Base-by-base conservation (phyloP, 1,140 invertebrate genomes). In the Phymorhynchus buccinoides region DNA sequence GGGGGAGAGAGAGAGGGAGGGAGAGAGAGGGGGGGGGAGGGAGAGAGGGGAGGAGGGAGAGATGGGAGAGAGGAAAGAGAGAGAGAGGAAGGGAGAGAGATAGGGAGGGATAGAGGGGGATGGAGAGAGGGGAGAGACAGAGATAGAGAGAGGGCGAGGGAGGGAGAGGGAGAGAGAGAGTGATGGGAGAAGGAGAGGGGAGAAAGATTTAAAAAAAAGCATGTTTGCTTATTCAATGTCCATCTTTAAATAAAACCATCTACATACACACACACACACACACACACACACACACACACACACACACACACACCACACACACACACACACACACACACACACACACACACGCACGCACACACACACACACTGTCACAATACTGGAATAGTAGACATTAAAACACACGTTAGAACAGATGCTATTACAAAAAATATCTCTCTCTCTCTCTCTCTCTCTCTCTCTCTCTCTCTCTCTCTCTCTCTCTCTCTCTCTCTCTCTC, bases 221-320 rank as follows among this genome's bases (percentile, higher is more conserved):
- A 80, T 22, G 39, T 16, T 41, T 4, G 1, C 7, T 80, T 52
- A 42, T 22, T 48, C 12, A 35, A 14, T 52, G 12, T n/a, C 30
- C 9, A 80, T 30, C 32, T 83, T 39, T 1, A 7, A 42, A 73
- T 30, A 83, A 32, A 22, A 22, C 27, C 62, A 44, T 71, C 35
- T 39, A 3, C 39, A 39, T 68, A 6, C 62, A 48, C 71, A 75
- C 39, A 37, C 66, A 42, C 66, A 68, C 39, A 83, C 66, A 68
- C 44, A 83, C 41, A 42, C 41, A 75, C 73, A 68, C 41, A 68
- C 66, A 83, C 56, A 52, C 56, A 52, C 56, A 80, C 39, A 52
- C 56, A 80, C 56, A 52, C 56, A 52, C 22, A 30, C 16, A 27
- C 56, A 52, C 37, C 56, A 52, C 56, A 52, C 22, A 30, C 16